A percentile compares a stretch with the other conserved stretches of the same genome.
These are phyloP conservation scores for Trachythela sp. DNA, from an alignment of 64 coral and sea anemone genomes.

Conservation along the genomic window DNA sequence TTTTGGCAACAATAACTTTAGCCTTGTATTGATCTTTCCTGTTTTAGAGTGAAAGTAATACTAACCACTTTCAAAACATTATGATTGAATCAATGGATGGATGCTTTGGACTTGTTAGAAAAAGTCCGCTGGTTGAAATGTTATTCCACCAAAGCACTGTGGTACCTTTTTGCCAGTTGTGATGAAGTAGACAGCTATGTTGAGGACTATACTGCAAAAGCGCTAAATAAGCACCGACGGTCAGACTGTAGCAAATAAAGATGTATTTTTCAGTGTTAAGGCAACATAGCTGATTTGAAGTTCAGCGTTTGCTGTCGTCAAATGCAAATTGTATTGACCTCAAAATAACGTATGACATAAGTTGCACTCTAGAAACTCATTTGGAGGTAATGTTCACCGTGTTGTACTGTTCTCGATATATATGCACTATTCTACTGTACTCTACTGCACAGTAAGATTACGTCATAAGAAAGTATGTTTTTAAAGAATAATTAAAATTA, in stretches of 20 bases:
- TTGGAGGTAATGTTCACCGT: background rate
- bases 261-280: background rate
- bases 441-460: background rate
- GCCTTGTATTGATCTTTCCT: background rate
- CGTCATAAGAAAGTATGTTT: no score
- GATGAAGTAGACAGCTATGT: background rate
- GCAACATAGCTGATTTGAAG: no score
- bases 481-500: no score
- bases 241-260: background rate
- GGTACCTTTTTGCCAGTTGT: background rate
- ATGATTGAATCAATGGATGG: conserved; percentile 19
- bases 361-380: background rate
- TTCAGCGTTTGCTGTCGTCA: background rate
- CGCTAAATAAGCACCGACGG: background rate
- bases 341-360: background rate
- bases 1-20: no score
- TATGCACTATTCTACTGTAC: no score
- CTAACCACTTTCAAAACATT: background rate
- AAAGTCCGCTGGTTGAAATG: background rate
- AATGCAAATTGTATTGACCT: background rate
- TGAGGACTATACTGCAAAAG: background rate
- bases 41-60: background rate
- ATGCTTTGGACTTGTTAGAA: background rate
- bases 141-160: background rate
- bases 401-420: no score